Conservation (phyloP, 2,888 invertebrate species). For the Aspidiotus rigidus region DNA sequence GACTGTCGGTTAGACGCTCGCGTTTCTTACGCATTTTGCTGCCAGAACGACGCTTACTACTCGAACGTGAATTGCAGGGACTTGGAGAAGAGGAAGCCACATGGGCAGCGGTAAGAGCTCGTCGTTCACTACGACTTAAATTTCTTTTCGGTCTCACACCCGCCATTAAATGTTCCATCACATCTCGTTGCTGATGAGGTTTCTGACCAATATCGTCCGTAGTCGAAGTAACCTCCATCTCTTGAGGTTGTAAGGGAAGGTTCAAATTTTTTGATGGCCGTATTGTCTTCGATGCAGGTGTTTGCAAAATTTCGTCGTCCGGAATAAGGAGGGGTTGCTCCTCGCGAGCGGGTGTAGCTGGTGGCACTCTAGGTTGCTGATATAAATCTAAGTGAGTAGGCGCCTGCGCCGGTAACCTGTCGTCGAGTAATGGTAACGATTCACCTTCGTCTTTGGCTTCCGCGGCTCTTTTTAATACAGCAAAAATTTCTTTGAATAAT, state of each 20-base stretch:
- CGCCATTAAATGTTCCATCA: slow-evolving; percentile 63
- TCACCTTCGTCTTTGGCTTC: slow-evolving; percentile 74
- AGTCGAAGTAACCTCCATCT: background rate
- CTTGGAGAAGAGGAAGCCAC: slow-evolving; percentile 18
- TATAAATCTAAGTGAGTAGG: background rate
- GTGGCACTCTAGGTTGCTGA: slow-evolving; percentile 51
- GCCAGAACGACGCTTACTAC: slow-evolving; percentile 17
- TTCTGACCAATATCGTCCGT: background rate
- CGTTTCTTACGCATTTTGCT: slow-evolving; percentile 35
- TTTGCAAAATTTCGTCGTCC: background rate
- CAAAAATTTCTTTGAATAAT: slow-evolving; percentile 74
- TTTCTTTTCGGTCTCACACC: slow-evolving; percentile 48
- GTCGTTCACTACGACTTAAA: slow-evolving; percentile 5
- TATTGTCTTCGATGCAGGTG: background rate
- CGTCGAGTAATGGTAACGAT: slow-evolving; percentile 61
- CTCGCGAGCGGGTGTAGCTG: slow-evolving; percentile 55
- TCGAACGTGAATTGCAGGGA: slow-evolving; percentile 21
- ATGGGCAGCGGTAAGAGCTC: slow-evolving; percentile 5
- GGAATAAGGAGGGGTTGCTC: slow-evolving; percentile 34
- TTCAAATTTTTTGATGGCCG: background rate
- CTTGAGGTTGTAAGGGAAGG: background rate
- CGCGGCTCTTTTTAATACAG: slow-evolving; percentile 70
- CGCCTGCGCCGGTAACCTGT: slow-evolving; percentile 40
- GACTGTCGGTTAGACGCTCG: slow-evolving; percentile 33
- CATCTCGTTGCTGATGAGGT: slow-evolving; percentile 53